Evolutionary conservation across 2,797 vertebrate genomes (phyloP).

Genomic region (Xerus rutilus): DNA sequence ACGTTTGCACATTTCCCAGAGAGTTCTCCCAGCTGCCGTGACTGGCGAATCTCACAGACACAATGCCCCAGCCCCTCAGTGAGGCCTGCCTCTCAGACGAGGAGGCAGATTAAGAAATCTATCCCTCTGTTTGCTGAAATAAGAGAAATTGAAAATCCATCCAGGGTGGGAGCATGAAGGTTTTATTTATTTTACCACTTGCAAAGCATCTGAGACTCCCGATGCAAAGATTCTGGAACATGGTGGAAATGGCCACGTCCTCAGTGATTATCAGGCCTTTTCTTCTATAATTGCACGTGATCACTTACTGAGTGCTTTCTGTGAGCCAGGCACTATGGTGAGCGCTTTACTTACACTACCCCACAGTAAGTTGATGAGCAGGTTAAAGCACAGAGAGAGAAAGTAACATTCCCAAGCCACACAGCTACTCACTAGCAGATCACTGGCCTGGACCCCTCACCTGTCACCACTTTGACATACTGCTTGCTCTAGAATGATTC

Average conservation of each 20-base stretch:
- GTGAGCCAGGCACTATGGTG: neutral
- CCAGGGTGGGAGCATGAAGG: neutral
- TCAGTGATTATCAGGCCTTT: neutral
- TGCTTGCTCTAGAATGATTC: neutral
- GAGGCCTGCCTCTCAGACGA: neutral
- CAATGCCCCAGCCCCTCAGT: neutral
- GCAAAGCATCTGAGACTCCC: neutral
- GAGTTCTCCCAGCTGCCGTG: conserved; percentile 13
- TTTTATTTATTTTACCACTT: conserved; percentile 62
- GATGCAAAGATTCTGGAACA: neutral
- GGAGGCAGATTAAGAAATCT: neutral
- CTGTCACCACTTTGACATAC: neutral
- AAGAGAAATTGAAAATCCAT: conserved; percentile 52
- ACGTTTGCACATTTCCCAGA: neutral
- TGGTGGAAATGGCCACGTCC: neutral
- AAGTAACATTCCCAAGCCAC: neutral
- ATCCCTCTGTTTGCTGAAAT: neutral
- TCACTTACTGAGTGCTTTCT: neutral
- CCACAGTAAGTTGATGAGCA: neutral
- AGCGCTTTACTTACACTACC: neutral
- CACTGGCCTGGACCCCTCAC: neutral
- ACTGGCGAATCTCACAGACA: rapidly evolving
- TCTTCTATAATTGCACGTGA: neutral
- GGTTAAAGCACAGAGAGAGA: neutral
- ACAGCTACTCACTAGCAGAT: neutral